Conservation (phyloP, 2,113 vertebrate genomes). For the Mystacornis crossleyi region DNA sequence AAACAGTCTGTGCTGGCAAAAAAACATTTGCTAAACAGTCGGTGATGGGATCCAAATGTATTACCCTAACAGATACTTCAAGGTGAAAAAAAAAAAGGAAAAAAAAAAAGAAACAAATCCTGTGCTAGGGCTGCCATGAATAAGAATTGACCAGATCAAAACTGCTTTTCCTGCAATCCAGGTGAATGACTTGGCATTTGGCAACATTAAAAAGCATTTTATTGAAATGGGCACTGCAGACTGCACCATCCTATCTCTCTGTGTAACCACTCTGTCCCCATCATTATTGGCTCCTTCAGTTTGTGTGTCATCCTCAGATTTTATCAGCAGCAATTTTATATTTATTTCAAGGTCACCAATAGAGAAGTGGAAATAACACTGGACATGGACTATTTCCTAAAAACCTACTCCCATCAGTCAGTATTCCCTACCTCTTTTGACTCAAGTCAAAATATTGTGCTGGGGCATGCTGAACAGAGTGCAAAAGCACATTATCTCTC, state of each 20-base stretch:
- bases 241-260: background rate
- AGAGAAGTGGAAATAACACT: constrained; percentile 2
- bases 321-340: constrained; percentile 17
- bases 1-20: constrained; percentile 13
- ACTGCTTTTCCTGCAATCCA: background rate
- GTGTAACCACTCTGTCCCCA: background rate
- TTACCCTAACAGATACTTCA: background rate
- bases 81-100: background rate
- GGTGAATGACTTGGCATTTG: background rate
- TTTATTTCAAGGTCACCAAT: background rate
- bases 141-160: accelerated
- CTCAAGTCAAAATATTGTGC: background rate
- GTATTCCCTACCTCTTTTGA: background rate
- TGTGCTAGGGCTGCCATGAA: background rate
- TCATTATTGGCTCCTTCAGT: background rate
- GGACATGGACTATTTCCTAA: background rate
- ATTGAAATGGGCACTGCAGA: background rate
- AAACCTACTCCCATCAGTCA: background rate
- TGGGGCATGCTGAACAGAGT: background rate
- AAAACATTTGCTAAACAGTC: background rate
- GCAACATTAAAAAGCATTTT: background rate
- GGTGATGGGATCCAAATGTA: background rate
- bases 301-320: constrained; percentile 5
- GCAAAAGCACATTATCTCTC: background rate
- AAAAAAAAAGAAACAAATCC: too few species aligned